phyloP scores from a whole-genome alignment of 1,140 invertebrate species.

The Musca vetustissima region DNA sequence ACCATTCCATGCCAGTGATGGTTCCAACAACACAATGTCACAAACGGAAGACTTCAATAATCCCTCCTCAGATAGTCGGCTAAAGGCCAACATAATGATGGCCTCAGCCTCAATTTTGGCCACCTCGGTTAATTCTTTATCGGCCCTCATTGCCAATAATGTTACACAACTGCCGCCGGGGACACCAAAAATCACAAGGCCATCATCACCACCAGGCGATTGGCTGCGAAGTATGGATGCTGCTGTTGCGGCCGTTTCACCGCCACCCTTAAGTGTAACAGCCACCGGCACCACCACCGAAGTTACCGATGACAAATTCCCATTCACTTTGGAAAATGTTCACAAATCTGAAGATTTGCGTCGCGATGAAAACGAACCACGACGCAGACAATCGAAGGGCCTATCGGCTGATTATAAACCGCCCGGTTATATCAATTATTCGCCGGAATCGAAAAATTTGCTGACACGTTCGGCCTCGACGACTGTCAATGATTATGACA shows the following conservation, averaged over 20 bases:
- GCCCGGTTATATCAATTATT: slow-evolving; percentile 53
- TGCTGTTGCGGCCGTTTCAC: neutral
- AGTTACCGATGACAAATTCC: slow-evolving; percentile 25
- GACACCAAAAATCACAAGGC: neutral
- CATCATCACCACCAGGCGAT: no score
- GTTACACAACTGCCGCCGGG: neutral
- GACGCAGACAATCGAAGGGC: slow-evolving; percentile 49
- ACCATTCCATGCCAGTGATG: neutral
- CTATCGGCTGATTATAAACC: slow-evolving; percentile 51
- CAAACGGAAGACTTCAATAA: neutral
- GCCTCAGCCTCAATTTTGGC: no score
- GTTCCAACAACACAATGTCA: neutral
- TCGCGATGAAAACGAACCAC: slow-evolving; percentile 46
- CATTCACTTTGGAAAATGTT: slow-evolving; percentile 49
- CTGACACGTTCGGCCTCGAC: slow-evolving; percentile 45
- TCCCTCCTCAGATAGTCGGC: no score
- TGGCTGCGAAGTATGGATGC: neutral
- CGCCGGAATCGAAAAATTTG: slow-evolving; percentile 48
- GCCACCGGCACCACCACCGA: no score
- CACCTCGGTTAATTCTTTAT: no score
- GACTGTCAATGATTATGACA: slow-evolving; percentile 36
- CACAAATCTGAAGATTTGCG: slow-evolving; percentile 49
- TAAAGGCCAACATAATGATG: no score
- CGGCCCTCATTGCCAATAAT: neutral
- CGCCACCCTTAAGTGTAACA: slow-evolving; percentile 9